Evolutionary conservation across 1,140 invertebrate species (phyloP), one percentile per base, ranked within the genome.

Genomic region (Drosophila sechellia): DNA sequence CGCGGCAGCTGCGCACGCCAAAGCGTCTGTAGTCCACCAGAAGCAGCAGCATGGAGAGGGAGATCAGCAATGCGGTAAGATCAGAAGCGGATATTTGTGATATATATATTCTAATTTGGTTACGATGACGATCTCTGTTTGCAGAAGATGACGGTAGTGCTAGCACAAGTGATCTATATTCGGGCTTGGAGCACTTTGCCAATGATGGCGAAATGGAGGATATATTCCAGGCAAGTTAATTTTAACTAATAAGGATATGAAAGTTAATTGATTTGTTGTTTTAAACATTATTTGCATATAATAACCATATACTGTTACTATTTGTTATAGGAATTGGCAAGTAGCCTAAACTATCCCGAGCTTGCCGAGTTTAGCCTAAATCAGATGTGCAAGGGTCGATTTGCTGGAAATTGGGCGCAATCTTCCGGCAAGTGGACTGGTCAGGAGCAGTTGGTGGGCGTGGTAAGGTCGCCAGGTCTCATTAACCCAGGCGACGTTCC

Each of bases 301-400:
- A 1, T 53, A 12, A 39, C 5, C 1, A 2, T 25, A 6, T 12
- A 20, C 53, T 20, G 13, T 25, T 4, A 17, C 13, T 27, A 35
- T 6, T 34, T 12, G 11, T 37, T 35, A 1, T 15, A 91, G 90
- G 90, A 91, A 25, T 58, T 91, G 37, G 79, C 90, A n/a, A 85
- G 77, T 39, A 91, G 91, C 59, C 68, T 91, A 34, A 91, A 91
- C 45, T 92, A 77, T 61, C 86, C 91, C 4, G 91, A 92, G 45
- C 58, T 92, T 46, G 80, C 89, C 20, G 91, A 92, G 49, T 90
- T 91, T 22, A 84, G 90, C 42, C 79, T 92, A 35, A 92, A 92
- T 64, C 90, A 91, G 57, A 90, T 92, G 72, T 92, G 91, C 66
- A 92, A 92, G 65, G 87, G 81, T 2, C 76, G 90, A 22, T 92